Evolutionary conservation across 2,888 invertebrate species (phyloP).

Genomic region (Drosophila setosimentum): DNA sequence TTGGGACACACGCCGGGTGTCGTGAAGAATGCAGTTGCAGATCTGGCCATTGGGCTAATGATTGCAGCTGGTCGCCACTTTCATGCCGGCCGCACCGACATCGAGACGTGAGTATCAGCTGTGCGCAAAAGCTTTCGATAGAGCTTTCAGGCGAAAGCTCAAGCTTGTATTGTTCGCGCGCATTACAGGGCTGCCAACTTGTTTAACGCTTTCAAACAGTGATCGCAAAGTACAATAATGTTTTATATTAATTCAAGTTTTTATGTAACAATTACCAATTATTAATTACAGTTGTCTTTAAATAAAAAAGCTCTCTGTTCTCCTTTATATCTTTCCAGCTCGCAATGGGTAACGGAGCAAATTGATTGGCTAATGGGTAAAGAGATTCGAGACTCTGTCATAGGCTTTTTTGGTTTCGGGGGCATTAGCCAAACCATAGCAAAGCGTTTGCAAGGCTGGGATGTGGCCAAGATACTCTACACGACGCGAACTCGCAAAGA

Average conservation of each 20-base stretch:
- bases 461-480: constrained; percentile 90
- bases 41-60: constrained; percentile 91
- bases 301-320: too few relatives aligned
- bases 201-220: constrained; percentile 1
- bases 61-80: constrained; percentile 91
- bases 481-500: constrained; percentile 88
- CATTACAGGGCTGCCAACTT: constrained; percentile 35
- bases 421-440: constrained; percentile 93
- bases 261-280: not conserved
- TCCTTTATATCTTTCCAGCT: constrained; percentile 82
- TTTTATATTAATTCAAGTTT: not conserved
- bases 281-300: not conserved
- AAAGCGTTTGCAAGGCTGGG: constrained; percentile 90
- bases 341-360: constrained; percentile 89
- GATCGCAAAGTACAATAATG: not conserved
- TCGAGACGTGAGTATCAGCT: constrained; percentile 86
- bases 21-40: constrained; percentile 92
- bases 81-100: constrained; percentile 89
- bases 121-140: constrained; percentile 34
- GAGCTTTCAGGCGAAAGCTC: constrained; percentile 40
- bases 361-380: constrained; percentile 92
- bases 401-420: constrained; percentile 94
- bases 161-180: not conserved
- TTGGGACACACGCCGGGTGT: constrained; percentile 93
- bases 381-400: constrained; percentile 91